Conservation (phyloP, 2,888 invertebrate species). For the Noctua janthe region DNA sequence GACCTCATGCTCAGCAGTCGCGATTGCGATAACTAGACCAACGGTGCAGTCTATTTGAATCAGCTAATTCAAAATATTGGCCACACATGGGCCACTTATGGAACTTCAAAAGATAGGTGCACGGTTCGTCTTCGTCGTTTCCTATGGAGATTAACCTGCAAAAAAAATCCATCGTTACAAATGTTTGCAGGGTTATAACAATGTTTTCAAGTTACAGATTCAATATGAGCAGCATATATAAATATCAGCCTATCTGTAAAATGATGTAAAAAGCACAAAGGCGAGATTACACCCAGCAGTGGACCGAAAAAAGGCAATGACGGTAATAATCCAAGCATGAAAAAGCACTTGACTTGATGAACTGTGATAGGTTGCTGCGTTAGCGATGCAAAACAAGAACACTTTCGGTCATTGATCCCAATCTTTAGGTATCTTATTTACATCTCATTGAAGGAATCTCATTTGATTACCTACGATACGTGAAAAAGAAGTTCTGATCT, state of each 20-base stretch:
- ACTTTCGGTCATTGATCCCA: slow-evolving; percentile 20
- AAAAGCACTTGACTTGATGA: not conserved
- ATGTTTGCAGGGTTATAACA: not conserved
- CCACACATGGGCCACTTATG: not conserved
- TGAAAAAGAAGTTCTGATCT: not conserved
- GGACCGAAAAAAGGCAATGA: not conserved
- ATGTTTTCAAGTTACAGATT: too few relatives aligned
- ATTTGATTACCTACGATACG: not conserved
- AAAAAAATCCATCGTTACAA: not conserved
- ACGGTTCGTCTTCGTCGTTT: not conserved
- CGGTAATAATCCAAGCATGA: not conserved
- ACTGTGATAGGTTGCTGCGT: not conserved
- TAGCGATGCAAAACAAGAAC: not conserved
- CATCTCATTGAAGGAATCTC: not conserved
- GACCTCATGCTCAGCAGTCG: too few relatives aligned
- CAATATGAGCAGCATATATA: too few relatives aligned
- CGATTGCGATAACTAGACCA: too few relatives aligned
- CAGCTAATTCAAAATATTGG: too few relatives aligned
- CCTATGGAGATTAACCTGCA: not conserved
- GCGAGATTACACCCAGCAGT: not conserved
- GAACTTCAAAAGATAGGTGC: not conserved
- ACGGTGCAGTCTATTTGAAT: too few relatives aligned
- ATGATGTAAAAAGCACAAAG: not conserved
- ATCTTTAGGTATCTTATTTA: not conserved
- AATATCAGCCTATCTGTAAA: not conserved